These are phyloP conservation scores for Caenorhabditis angaria DNA, from an alignment of 2,888 invertebrate genomes.

Conservation along the genomic window DNA sequence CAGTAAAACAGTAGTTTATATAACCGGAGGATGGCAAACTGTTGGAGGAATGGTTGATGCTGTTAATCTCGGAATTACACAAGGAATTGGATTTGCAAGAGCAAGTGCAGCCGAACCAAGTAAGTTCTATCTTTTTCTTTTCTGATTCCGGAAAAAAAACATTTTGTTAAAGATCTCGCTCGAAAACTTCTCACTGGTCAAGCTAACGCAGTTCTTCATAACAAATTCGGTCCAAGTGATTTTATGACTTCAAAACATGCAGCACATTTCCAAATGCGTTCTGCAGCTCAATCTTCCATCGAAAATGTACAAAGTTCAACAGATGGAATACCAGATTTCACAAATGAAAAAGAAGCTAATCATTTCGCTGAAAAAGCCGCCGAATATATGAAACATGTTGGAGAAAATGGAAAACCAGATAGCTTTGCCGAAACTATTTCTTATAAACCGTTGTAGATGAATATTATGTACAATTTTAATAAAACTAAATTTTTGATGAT, in stretches of 20 bases:
- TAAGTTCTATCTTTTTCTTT: conserved; percentile 7
- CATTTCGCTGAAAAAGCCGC: conserved; percentile 25
- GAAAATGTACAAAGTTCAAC: conserved; percentile 21
- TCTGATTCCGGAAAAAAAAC: neutral
- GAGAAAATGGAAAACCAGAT: conserved; percentile 34
- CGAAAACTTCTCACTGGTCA: conserved; percentile 23
- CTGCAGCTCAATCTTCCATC: conserved; percentile 22
- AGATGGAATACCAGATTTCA: conserved; percentile 32
- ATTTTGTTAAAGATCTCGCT: conserved; percentile 31
- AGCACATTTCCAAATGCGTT: conserved; percentile 36
- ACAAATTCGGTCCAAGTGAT: conserved; percentile 35
- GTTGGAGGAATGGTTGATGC: conserved; percentile 54
- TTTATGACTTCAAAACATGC: conserved; percentile 32
- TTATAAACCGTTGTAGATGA: conserved; percentile 19
- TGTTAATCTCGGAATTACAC: conserved; percentile 44
- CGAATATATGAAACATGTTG: conserved; percentile 31
- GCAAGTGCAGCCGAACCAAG: conserved; percentile 59
- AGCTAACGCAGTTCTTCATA: conserved; percentile 18
- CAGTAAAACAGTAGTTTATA: conserved; percentile 39
- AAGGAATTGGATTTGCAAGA: conserved; percentile 56
- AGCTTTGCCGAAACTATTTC: conserved; percentile 33
- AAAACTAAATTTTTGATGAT: neutral
- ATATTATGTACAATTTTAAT: neutral
- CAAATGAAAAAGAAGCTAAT: conserved; percentile 28
- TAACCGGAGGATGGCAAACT: conserved; percentile 63